Base-by-base conservation (phyloP, 30 jellyfish, hydroid and myxozoan genomes). In the Clytia hemisphaerica region DNA sequence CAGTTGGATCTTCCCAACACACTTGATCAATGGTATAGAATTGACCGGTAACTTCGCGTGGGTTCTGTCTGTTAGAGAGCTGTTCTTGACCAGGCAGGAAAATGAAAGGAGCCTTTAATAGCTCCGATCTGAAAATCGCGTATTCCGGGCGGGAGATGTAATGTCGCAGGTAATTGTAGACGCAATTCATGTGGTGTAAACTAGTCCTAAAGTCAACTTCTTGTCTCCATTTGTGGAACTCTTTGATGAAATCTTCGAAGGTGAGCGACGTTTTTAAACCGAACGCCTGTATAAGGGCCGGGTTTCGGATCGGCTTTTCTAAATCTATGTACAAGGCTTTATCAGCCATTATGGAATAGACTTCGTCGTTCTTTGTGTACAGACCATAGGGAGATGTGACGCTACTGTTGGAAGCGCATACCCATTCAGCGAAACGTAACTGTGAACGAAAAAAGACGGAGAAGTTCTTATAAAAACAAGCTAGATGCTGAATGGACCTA, bases 1-100 rank as follows among this genome's bases (percentile, higher is more conserved):
- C 76, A 2, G 94, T 63, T 60, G 45, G 72, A 46, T 83, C 94
- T 30, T 73, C 55, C 67, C 83, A 61, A 54, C 94, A 83, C 1
- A 83, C 85, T 10, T 64, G 62, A 16, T 68, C 76, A n/a, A 37
- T 73, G n/a, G 81, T 24, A 45, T 36, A 83, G 45, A 83, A 83
- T 60, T 61, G 45, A 15, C 94, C 94, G 29, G 46, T 37, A 7
- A 14, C 73, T 1, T 3, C 38, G 10, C 27, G 34, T 2, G 10
- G 21, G 5, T 33, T n/a, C 9, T 48, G 29, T 9, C 14, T 1
- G 6, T 10, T 10, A 5, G 21, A 32, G 2, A 19, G 21, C 2
- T 51, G 22, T 27, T 60, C 53, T 10, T 18, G 29, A 48, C 61
- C 27, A 27, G 58, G 73, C 58, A 60, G 19, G 47, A 60, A 81